A percentile compares a stretch with the other conserved stretches of the same genome.
These are phyloP conservation scores for Dicaeum eximium DNA, from an alignment of 2,113 vertebrate species.

Conservation along the genomic window DNA sequence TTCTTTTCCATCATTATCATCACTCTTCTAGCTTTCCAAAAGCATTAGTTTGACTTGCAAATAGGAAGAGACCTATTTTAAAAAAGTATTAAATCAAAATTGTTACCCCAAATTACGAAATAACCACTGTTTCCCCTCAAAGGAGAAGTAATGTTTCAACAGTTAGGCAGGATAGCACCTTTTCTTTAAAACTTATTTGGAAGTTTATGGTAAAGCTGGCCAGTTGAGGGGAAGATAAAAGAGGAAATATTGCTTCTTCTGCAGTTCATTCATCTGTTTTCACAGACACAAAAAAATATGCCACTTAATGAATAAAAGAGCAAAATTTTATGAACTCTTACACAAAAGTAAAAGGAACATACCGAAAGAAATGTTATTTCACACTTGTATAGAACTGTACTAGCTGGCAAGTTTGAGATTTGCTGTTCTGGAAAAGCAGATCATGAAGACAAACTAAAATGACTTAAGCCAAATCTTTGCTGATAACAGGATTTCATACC, in stretches of 20 bases:
- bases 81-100: not conserved
- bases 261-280: not conserved
- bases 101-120: not conserved
- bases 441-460: not conserved
- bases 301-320: not conserved
- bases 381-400: not conserved
- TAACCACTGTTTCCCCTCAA: not conserved
- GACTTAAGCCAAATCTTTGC: not conserved
- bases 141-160: not conserved
- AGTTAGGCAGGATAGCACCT: not conserved
- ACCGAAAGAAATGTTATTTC: not conserved
- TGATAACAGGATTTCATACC: slow-evolving; percentile 1
- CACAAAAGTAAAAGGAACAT: not conserved
- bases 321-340: not conserved
- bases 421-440: not conserved
- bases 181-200: not conserved
- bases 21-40: not conserved
- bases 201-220: not conserved
- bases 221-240: not conserved
- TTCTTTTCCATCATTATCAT: not conserved
- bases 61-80: not conserved
- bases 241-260: not conserved
- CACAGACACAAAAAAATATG: not conserved
- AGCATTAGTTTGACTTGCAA: not conserved
- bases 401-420: not conserved